Evolutionary conservation across 1,140 invertebrate species (phyloP).

Genomic region (Drosophila grimshawi): DNA sequence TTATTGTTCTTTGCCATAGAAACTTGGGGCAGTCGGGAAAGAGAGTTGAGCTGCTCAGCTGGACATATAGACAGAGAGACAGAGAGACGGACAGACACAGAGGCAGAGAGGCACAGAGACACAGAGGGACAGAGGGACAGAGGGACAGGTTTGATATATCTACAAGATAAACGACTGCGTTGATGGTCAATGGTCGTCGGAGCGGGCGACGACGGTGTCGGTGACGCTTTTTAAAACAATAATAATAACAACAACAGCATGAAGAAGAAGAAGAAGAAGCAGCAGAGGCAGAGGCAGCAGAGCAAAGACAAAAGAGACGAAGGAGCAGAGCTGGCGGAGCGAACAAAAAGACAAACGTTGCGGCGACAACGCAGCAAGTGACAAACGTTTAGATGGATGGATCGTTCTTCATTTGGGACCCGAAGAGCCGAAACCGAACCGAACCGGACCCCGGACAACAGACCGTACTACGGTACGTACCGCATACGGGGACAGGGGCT

Average conservation of each 20-base stretch:
- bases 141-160: constrained; percentile 45
- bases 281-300: constrained; percentile 12
- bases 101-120: constrained; percentile 56
- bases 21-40: constrained; percentile 16
- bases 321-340: constrained; percentile 71
- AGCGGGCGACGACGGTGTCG: constrained; percentile 22
- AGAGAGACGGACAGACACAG: constrained; percentile 30
- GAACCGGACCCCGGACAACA: constrained; percentile 14
- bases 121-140: constrained; percentile 56
- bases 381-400: constrained; percentile 82
- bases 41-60: constrained; percentile 15
- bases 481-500: not conserved
- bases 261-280: constrained; percentile 9
- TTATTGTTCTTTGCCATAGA: constrained; percentile 53
- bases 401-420: constrained; percentile 67
- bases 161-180: constrained; percentile 58
- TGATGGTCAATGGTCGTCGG: constrained; percentile 48
- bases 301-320: constrained; percentile 55
- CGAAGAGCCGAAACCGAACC: constrained; percentile 22
- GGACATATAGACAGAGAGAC: constrained; percentile 34
- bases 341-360: constrained; percentile 77
- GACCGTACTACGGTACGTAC: too few species aligned
- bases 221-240: constrained; percentile 28
- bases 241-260: constrained; percentile 17
- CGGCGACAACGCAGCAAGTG: constrained; percentile 77